Conservation (phyloP, 92 coral and sea anemone genomes). For the Ricordea florida region DNA sequence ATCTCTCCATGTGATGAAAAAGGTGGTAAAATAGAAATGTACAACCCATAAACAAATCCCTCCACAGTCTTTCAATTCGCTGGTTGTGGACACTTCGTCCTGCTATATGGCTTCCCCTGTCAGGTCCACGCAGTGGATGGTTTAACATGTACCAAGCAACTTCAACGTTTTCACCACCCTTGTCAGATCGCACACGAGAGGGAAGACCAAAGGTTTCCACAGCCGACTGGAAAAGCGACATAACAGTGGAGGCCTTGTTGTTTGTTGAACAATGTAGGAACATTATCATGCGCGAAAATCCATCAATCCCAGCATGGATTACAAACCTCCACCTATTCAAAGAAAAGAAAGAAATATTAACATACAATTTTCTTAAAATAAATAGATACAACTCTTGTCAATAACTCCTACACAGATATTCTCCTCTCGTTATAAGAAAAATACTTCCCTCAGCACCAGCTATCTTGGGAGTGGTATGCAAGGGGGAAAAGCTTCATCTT, state of each 20-base stretch:
- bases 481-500: no score
- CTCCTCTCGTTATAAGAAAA: no score
- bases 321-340: slow-evolving; percentile 45
- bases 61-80: slow-evolving; percentile 48
- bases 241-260: slow-evolving; percentile 38
- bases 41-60: slow-evolving; percentile 36
- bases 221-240: not conserved
- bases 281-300: slow-evolving; percentile 32
- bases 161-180: slow-evolving; percentile 57
- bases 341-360: no score
- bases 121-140: slow-evolving; percentile 43
- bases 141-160: slow-evolving; percentile 45
- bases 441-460: no score
- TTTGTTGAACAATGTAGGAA: slow-evolving; percentile 27
- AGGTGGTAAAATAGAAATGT: slow-evolving; percentile 13
- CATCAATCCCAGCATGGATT: slow-evolving; percentile 53
- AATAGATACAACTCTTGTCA: no score
- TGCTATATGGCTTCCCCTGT: slow-evolving; percentile 34
- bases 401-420: no score
- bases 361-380: no score
- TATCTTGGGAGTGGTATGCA: no score
- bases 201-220: not conserved
- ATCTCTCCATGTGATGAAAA: slow-evolving; percentile 37
- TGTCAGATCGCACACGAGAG: slow-evolving; percentile 45
- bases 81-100: slow-evolving; percentile 57